phyloP scores from a whole-genome alignment of 2,888 invertebrate species.

The Troides helena region DNA sequence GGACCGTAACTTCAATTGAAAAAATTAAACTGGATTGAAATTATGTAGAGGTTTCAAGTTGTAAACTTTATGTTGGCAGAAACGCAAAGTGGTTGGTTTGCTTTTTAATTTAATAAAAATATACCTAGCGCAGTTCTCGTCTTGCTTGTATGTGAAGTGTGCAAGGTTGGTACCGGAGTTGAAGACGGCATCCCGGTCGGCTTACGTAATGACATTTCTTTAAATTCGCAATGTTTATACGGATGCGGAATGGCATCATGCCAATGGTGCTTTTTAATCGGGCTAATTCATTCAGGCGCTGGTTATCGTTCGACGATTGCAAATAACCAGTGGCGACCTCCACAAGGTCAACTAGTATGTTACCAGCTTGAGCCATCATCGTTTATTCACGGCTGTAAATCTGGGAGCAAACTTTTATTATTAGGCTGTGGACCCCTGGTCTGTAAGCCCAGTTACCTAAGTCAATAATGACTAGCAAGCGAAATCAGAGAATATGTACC shows the following conservation, averaged over 20 bases:
- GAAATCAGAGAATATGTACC: too few relatives aligned
- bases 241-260: constrained; percentile 64
- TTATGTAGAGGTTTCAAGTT: constrained; percentile 3
- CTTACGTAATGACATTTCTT: constrained; percentile 73
- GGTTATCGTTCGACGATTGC: constrained; percentile 65
- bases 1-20: not conserved
- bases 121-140: constrained; percentile 15
- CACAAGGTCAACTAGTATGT: constrained; percentile 62
- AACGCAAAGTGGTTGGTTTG: constrained; percentile 1
- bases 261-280: constrained; percentile 76
- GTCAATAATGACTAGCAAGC: too few relatives aligned
- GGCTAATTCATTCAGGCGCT: constrained; percentile 74
- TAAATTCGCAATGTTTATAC: constrained; percentile 74
- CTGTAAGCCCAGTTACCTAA: too few relatives aligned
- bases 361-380: not conserved
- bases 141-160: constrained; percentile 20
- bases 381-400: too few relatives aligned
- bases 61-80: constrained; percentile 7
- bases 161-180: constrained; percentile 28
- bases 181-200: constrained; percentile 36
- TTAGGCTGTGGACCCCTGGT: too few relatives aligned
- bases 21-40: not conserved
- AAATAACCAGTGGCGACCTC: constrained; percentile 68
- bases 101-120: constrained; percentile 17
- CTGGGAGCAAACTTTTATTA: too few relatives aligned